A percentile compares a stretch with the other conserved stretches of the same genome.
Conservation (phyloP, 2,797 vertebrate genomes). For the Falco peregrinus region DNA sequence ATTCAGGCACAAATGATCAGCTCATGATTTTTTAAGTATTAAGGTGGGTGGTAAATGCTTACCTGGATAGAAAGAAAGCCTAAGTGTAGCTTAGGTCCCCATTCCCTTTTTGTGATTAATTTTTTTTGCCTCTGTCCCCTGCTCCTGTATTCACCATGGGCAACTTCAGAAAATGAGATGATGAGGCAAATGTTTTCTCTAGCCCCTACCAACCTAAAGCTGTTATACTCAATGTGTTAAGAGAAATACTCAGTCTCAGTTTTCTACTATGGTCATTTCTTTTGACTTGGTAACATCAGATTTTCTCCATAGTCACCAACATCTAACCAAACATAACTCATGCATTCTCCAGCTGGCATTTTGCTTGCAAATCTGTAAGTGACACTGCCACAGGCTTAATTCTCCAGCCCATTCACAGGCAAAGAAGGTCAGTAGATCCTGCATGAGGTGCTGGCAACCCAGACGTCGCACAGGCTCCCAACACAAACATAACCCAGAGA, state of each 20-base stretch:
- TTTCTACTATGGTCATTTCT: neutral
- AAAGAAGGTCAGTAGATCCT: neutral
- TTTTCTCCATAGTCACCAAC: neutral
- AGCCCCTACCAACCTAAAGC: neutral
- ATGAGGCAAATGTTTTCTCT: neutral
- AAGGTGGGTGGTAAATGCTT: neutral
- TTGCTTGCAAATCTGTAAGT: neutral
- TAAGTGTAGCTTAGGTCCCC: neutral
- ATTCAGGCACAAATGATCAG: neutral
- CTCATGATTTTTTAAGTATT: neutral
- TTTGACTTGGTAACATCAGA: neutral
- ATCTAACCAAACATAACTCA: neutral
- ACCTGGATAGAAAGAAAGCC: neutral
- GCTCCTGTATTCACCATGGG: accelerated
- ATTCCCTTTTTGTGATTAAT: neutral
- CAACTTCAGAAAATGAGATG: neutral
- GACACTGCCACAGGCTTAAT: neutral
- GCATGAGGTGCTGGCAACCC: neutral
- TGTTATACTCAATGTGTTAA: neutral
- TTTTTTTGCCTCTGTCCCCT: neutral
- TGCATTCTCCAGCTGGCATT: neutral
- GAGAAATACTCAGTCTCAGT: neutral
- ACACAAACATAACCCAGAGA: neutral
- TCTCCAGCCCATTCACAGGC: neutral
- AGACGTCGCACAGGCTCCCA: neutral